phyloP scores from a whole-genome alignment of 2,888 invertebrate species.

The Caprella mutica region DNA sequence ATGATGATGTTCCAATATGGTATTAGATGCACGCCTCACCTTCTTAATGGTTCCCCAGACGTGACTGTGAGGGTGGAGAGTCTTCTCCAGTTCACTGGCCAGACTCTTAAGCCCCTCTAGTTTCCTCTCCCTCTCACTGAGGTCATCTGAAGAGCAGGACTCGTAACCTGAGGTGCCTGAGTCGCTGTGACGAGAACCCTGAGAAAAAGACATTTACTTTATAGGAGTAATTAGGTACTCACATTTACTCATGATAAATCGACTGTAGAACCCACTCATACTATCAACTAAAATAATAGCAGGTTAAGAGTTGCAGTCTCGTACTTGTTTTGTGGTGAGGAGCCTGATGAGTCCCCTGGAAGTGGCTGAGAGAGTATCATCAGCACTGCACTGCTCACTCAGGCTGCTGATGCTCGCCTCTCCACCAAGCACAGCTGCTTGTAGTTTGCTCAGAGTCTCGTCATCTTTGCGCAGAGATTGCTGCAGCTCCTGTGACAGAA shows the following conservation, averaged over 20 bases:
- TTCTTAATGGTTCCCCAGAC: conserved; percentile 31
- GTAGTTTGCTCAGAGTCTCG: conserved; percentile 43
- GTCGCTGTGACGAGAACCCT: conserved; percentile 24
- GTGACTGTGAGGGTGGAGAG: conserved; percentile 26
- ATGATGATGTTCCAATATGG: no score
- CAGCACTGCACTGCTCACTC: background rate
- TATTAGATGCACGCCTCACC: no score
- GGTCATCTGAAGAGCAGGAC: conserved; percentile 33
- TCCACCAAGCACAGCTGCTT: background rate
- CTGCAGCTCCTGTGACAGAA: conserved; percentile 65
- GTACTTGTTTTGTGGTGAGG: no score
- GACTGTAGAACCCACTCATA: no score
- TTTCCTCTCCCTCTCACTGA: conserved; percentile 34
- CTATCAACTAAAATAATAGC: no score
- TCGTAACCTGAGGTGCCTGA: conserved; percentile 35
- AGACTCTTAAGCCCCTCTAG: conserved; percentile 29
- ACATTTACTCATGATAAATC: no score
- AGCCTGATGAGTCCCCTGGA: background rate
- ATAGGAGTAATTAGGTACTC: no score
- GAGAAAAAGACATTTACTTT: no score
- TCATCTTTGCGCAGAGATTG: conserved; percentile 62
- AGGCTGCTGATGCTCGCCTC: background rate
- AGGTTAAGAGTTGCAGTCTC: no score
- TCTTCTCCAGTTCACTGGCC: conserved; percentile 31
- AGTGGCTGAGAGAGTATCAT: conserved; percentile 1